Evolutionary conservation across 2,888 invertebrate species (phyloP).

Genomic region (Ctena decussata): DNA sequence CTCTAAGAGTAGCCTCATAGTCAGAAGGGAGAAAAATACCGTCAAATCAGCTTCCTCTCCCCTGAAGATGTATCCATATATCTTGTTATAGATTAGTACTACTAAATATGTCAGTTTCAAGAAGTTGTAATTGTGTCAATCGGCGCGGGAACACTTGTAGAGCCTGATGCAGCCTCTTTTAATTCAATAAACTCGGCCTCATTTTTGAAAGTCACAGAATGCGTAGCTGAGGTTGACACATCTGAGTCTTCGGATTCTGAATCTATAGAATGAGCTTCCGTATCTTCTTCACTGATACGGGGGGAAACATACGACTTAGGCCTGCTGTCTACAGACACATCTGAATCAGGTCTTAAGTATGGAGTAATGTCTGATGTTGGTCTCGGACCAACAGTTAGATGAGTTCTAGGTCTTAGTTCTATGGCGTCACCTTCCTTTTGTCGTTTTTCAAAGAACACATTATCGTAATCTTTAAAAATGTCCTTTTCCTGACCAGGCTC

Average conservation of each 20-base stretch:
- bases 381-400: not conserved
- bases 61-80: too few relatives aligned
- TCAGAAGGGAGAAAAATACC: too few relatives aligned
- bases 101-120: too few relatives aligned
- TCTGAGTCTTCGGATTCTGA: constrained; percentile 57
- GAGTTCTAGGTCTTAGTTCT: not conserved
- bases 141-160: constrained; percentile 52
- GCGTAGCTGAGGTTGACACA: constrained; percentile 34
- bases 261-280: constrained; percentile 61
- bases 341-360: not conserved
- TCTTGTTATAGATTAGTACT: too few relatives aligned
- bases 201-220: constrained; percentile 58
- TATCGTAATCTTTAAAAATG: constrained; percentile 23
- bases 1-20: too few relatives aligned
- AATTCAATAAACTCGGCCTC: constrained; percentile 55
- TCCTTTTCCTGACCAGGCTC: not conserved
- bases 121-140: constrained; percentile 27
- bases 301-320: constrained; percentile 39
- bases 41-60: too few relatives aligned
- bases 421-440: not conserved
- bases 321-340: constrained; percentile 15
- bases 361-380: not conserved
- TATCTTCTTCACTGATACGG: constrained; percentile 61
- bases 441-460: constrained; percentile 11
- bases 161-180: constrained; percentile 36